Conservation (phyloP, 1,140 invertebrate genomes). For the Drosophila setifemur region DNA sequence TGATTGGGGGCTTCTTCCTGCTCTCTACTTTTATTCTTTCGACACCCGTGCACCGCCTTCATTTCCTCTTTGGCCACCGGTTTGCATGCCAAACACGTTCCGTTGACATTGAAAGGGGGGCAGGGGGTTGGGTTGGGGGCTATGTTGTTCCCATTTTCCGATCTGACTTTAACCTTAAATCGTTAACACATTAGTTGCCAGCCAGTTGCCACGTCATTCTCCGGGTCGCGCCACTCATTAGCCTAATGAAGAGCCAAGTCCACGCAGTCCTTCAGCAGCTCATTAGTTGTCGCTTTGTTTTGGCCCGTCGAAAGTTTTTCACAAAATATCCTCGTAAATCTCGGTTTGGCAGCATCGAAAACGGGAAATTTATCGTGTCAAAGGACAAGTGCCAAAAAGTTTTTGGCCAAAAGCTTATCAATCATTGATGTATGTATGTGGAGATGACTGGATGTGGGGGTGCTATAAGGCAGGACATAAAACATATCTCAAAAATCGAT, state of each 20-base stretch:
- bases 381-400: constrained; percentile 75
- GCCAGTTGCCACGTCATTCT: constrained; percentile 55
- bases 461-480: no score
- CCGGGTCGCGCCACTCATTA: constrained; percentile 48
- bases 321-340: constrained; percentile 80
- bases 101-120: constrained; percentile 56
- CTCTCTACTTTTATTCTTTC: constrained; percentile 37
- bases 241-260: constrained; percentile 53
- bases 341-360: constrained; percentile 62
- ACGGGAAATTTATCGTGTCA: constrained; percentile 66
- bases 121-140: background rate
- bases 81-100: constrained; percentile 74
- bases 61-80: constrained; percentile 25
- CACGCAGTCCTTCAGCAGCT: constrained; percentile 55
- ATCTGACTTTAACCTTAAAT: constrained; percentile 70
- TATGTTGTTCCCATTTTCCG: constrained; percentile 29
- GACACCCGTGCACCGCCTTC: constrained; percentile 9
- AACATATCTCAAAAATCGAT: no score
- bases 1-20: constrained; percentile 75
- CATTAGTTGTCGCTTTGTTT: constrained; percentile 68
- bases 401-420: constrained; percentile 61
- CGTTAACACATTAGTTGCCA: constrained; percentile 40
- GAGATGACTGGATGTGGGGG: no score
- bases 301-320: constrained; percentile 54
- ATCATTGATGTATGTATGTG: constrained; percentile 56